Evolutionary conservation across 1,140 invertebrate species (phyloP).

Genomic region (Megalonaias nervosa): DNA sequence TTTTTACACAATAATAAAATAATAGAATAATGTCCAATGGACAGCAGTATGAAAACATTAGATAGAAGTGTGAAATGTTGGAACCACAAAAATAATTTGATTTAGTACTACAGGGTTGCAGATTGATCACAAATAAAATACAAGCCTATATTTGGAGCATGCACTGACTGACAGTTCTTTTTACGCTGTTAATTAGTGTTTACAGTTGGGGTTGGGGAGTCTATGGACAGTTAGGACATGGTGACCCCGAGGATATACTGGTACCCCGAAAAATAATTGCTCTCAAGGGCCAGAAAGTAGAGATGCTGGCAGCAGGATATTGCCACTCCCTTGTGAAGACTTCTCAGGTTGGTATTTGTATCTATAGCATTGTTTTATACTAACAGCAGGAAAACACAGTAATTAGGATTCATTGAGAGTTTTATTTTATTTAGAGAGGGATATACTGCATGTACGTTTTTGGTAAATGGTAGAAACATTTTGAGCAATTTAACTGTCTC

Average conservation of each 20-base stretch:
- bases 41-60: not conserved
- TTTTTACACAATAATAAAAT: too few relatives aligned
- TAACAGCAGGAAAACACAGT: too few relatives aligned
- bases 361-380: too few relatives aligned
- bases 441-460: too few relatives aligned
- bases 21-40: not conserved
- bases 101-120: not conserved
- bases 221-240: conserved; percentile 87
- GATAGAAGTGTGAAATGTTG: not conserved
- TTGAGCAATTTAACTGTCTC: too few relatives aligned
- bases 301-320: conserved; percentile 80
- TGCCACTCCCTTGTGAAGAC: conserved; percentile 82
- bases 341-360: conserved; percentile 68
- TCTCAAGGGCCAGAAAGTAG: conserved; percentile 67
- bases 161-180: not conserved
- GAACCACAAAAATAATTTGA: not conserved
- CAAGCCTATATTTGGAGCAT: not conserved
- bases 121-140: not conserved
- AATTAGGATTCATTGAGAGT: too few relatives aligned
- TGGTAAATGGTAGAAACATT: too few relatives aligned
- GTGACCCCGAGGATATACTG: conserved; percentile 78
- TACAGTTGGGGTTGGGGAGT: conserved; percentile 83
- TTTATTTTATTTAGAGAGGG: too few relatives aligned
- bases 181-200: conserved; percentile 58
- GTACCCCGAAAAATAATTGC: conserved; percentile 76